Evolutionary conservation across 1,140 invertebrate genomes (phyloP).

Genomic region (Theocolax elegans): DNA sequence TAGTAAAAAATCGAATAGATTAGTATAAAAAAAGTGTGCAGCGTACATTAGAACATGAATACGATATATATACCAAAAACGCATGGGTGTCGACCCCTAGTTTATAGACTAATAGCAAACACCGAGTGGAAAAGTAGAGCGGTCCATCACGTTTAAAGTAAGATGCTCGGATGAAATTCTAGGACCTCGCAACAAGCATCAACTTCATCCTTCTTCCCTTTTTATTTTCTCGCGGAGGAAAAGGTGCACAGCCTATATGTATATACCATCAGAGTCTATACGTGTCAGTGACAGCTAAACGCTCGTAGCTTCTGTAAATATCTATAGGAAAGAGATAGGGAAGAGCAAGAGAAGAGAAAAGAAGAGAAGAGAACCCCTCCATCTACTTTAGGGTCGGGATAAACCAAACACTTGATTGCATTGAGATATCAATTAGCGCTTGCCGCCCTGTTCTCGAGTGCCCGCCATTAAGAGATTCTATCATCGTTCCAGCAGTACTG

Average conservation of each 20-base stretch:
- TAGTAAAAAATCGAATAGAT: too few relatives aligned
- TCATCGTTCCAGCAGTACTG: too few relatives aligned
- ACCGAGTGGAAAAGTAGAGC: conserved; percentile 1
- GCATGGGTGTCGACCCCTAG: too few relatives aligned
- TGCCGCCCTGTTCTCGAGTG: not conserved
- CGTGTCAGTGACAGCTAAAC: conserved; percentile 59
- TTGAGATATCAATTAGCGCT: conserved; percentile 64
- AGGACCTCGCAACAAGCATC: not conserved
- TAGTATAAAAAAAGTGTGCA: too few relatives aligned
- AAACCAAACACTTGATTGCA: conserved; percentile 67
- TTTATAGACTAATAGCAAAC: conserved; percentile 9
- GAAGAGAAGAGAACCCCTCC: not conserved
- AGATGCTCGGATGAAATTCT: conserved; percentile 3
- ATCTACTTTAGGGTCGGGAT: conserved; percentile 45
- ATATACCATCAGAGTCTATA: too few relatives aligned
- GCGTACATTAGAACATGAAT: too few relatives aligned
- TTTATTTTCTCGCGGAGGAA: not conserved
- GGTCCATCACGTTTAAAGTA: not conserved
- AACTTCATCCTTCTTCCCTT: not conserved
- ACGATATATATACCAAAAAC: too few relatives aligned
- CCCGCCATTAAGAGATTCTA: too few relatives aligned
- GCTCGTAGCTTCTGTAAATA: conserved; percentile 64
- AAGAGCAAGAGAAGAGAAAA: not conserved
- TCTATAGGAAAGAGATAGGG: conserved; percentile 11
- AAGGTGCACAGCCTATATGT: not conserved